These are phyloP conservation scores for Ladona fulva DNA, from an alignment of 1,140 invertebrate species.

Conservation along the genomic window DNA sequence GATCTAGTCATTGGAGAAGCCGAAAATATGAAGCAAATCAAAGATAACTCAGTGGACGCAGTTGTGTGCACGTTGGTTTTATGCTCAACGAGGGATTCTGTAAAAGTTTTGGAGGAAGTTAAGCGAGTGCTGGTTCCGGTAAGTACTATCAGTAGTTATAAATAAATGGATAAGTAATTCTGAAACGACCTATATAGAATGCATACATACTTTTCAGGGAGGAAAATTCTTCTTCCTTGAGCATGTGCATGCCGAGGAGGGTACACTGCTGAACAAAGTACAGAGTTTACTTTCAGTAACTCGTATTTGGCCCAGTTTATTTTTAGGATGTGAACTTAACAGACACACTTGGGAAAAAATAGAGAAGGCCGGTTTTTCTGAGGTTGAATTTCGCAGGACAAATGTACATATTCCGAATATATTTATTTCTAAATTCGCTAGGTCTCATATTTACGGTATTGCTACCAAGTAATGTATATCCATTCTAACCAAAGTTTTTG, in stretches of 20 bases:
- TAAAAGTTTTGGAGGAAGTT: conserved; percentile 29
- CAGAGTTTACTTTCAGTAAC: not conserved
- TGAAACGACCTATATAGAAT: no score
- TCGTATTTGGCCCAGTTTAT: not conserved
- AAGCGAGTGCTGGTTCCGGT: conserved; percentile 31
- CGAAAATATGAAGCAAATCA: conserved; percentile 28
- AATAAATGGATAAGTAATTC: no score
- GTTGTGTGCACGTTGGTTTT: conserved; percentile 31
- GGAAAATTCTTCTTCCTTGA: conserved; percentile 11
- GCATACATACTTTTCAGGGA: not conserved
- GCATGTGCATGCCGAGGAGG: not conserved
- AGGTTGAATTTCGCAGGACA: not conserved
- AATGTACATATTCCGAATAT: not conserved
- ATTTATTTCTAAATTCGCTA: not conserved
- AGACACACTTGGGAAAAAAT: not conserved
- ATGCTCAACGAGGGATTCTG: conserved; percentile 28
- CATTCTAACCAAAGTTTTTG: not conserved
- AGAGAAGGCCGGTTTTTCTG: not conserved
- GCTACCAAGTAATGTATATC: not conserved
- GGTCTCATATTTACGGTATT: not conserved
- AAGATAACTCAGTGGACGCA: conserved; percentile 28
- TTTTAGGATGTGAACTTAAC: not conserved
- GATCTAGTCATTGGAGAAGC: conserved; percentile 25
- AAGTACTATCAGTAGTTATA: conserved; percentile 15
- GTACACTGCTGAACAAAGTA: not conserved